Evolutionary conservation across 2,797 vertebrate genomes (phyloP).

Genomic region (Aphelocoma californica): DNA sequence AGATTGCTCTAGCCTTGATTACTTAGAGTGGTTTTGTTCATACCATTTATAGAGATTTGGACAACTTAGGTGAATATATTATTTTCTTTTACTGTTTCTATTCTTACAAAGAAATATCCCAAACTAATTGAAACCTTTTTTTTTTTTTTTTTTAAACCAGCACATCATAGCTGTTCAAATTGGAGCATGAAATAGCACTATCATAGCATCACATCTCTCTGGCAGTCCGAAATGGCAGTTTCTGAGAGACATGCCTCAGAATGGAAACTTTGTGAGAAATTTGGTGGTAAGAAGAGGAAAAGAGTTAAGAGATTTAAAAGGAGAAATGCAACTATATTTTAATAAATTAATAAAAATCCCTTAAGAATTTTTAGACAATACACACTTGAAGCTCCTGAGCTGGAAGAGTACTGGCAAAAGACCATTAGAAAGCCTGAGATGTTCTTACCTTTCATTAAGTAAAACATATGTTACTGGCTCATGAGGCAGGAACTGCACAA

Average conservation of each 20-base stretch:
- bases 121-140: neutral
- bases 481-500: neutral
- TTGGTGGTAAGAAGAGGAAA: neutral
- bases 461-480: neutral
- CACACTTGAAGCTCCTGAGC: neutral
- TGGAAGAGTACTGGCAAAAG: neutral
- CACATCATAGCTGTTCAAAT: neutral
- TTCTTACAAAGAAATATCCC: neutral
- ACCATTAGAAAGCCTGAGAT: neutral
- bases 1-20: neutral
- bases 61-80: neutral
- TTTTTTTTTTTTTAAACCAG: neutral
- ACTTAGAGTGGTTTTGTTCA: neutral
- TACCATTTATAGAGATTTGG: neutral
- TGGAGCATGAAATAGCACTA: neutral
- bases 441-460: neutral
- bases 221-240: neutral
- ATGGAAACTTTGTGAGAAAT: neutral
- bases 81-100: neutral
- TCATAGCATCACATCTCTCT: neutral
- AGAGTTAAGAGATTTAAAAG: neutral
- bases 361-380: neutral
- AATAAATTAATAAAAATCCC: neutral
- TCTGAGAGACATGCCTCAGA: neutral
- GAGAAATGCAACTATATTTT: neutral